A percentile compares a stretch with the other conserved stretches of the same genome.
Conservation (phyloP, 2,113 vertebrate species). For the Psettodes erumei region DNA sequence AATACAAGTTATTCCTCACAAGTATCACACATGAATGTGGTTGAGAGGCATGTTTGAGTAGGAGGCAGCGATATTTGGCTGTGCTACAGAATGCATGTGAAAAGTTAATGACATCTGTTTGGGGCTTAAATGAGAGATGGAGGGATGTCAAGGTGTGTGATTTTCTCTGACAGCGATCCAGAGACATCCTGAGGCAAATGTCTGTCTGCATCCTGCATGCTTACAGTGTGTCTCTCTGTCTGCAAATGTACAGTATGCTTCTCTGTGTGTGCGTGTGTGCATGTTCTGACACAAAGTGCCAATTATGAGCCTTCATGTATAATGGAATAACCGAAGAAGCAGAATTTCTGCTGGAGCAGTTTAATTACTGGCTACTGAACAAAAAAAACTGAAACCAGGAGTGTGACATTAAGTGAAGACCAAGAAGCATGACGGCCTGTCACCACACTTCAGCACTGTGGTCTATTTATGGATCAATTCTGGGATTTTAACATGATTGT, state of each 20-base stretch:
- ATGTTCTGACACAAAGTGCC: background rate
- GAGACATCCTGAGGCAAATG: background rate
- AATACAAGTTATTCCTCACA: too few species aligned
- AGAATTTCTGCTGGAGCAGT: slow-evolving; percentile 2
- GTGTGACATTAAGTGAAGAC: slow-evolving; percentile 20
- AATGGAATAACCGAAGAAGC: background rate
- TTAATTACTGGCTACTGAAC: slow-evolving; percentile 16
- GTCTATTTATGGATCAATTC: slow-evolving; percentile 1
- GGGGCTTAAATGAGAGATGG: slow-evolving; percentile 17
- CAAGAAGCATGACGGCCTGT: slow-evolving; percentile 24
- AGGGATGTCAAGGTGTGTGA: slow-evolving; percentile 8
- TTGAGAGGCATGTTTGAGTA: background rate
- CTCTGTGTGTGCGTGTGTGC: background rate
- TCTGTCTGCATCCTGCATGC: background rate
- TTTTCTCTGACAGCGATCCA: slow-evolving; percentile 3
- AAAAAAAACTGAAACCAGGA: background rate
- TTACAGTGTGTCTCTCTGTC: background rate
- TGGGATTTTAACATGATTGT: slow-evolving; percentile 3
- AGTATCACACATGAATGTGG: background rate
- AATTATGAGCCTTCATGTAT: slow-evolving; percentile 18
- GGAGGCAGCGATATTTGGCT: background rate
- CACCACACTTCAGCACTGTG: slow-evolving; percentile 1
- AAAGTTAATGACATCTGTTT: background rate
- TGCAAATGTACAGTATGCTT: background rate
- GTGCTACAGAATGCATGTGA: background rate